Conservation (phyloP, 1,140 invertebrate species). For the Thalassaphorura encarpata region DNA sequence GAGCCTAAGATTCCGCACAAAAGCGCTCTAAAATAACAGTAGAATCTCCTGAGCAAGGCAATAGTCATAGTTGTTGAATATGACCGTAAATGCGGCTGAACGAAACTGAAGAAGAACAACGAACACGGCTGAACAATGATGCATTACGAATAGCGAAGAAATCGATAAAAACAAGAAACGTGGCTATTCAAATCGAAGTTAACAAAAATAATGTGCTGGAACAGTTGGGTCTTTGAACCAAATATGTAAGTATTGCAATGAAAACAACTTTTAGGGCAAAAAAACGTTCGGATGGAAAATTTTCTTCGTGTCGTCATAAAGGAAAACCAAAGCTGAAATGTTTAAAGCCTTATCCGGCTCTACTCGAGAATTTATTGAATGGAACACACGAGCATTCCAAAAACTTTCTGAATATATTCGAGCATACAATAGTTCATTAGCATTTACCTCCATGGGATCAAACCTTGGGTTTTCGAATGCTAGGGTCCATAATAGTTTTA, state of each 20-base stretch:
- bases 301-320: slow-evolving; percentile 31
- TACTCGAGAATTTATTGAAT: slow-evolving; percentile 30
- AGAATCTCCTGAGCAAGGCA: too few relatives aligned
- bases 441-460: slow-evolving; percentile 38
- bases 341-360: slow-evolving; percentile 32
- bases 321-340: slow-evolving; percentile 33
- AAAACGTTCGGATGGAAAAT: neutral
- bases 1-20: too few relatives aligned
- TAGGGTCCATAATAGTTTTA: slow-evolving; percentile 29
- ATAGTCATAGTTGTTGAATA: too few relatives aligned
- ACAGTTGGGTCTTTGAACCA: neutral
- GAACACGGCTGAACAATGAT: too few relatives aligned
- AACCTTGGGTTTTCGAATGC: slow-evolving; percentile 3
- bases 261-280: neutral
- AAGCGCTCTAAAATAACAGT: too few relatives aligned
- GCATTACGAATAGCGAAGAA: too few relatives aligned
- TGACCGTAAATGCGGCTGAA: too few relatives aligned
- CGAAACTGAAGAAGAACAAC: too few relatives aligned
- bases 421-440: slow-evolving; percentile 39
- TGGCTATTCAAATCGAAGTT: too few relatives aligned
- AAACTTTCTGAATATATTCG: slow-evolving; percentile 39
- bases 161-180: too few relatives aligned
- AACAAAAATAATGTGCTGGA: neutral
- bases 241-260: neutral
- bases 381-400: slow-evolving; percentile 29